Conservation (phyloP, 2,797 vertebrate species). For the Rhinophrynus dorsalis region DNA sequence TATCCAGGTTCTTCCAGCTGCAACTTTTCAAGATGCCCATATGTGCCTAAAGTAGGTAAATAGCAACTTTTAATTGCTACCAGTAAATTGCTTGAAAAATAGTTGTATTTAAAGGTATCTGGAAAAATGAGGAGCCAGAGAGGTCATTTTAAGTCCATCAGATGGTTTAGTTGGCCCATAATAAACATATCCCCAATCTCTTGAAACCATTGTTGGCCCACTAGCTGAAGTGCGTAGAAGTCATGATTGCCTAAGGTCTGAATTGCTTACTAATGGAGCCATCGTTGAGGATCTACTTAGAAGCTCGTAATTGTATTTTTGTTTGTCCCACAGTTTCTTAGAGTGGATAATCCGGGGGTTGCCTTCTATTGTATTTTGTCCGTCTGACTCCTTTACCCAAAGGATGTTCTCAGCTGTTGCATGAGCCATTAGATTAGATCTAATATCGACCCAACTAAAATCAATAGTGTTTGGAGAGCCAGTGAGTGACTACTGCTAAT, state of each 20-base stretch:
- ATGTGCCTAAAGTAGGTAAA: too few species aligned
- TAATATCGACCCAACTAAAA: not conserved
- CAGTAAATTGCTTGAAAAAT: too few species aligned
- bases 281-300: not conserved
- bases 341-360: not conserved
- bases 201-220: not conserved
- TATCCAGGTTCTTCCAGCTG: too few species aligned
- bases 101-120: too few species aligned
- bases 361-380: not conserved
- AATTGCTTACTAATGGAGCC: not conserved
- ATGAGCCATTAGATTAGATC: not conserved
- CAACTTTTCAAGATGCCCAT: too few species aligned
- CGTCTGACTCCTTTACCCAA: not conserved
- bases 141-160: too few species aligned
- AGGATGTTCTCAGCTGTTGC: slow-evolving; percentile 1
- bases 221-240: not conserved
- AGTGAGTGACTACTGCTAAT: not conserved
- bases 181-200: not conserved
- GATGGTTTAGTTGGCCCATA: not conserved
- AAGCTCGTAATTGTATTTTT: not conserved
- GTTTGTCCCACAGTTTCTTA: not conserved
- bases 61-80: too few species aligned
- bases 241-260: not conserved
- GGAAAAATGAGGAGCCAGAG: too few species aligned
- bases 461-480: not conserved